A percentile compares a stretch with the other conserved stretches of the same genome.
Conservation (phyloP, 1,140 invertebrate genomes). For the Drosophila nebulosa region DNA sequence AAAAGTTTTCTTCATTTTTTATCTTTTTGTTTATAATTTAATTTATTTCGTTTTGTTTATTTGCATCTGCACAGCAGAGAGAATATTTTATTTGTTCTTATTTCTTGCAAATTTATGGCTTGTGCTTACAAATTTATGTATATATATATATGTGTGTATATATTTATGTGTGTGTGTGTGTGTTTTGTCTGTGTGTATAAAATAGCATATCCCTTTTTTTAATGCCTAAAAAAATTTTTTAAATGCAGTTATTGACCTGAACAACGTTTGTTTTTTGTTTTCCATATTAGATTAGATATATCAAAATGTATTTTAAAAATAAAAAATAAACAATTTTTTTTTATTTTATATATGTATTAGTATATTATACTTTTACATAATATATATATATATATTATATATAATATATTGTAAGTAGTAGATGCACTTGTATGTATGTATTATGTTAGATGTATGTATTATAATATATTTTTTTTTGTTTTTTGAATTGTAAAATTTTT, state of each 20-base stretch:
- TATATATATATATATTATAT: slow-evolving; percentile 29
- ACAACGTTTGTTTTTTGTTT: slow-evolving; percentile 47
- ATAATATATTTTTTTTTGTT: slow-evolving; percentile 5
- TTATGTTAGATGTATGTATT: slow-evolving; percentile 5
- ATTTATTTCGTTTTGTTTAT: slow-evolving; percentile 50
- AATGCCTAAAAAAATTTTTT: slow-evolving; percentile 69
- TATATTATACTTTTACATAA: no score
- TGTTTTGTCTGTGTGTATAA: slow-evolving; percentile 54
- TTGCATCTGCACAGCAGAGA: slow-evolving; percentile 77
- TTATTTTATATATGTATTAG: no score
- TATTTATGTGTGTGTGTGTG: slow-evolving; percentile 37
- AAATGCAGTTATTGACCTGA: slow-evolving; percentile 78
- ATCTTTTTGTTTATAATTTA: background rate
- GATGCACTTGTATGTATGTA: slow-evolving; percentile 12
- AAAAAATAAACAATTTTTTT: no score
- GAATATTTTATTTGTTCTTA: slow-evolving; percentile 31
- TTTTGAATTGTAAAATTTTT: slow-evolving; percentile 38
- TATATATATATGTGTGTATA: slow-evolving; percentile 17
- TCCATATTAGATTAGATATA: slow-evolving; percentile 38
- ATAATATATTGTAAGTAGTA: slow-evolving; percentile 12
- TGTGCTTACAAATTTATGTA: slow-evolving; percentile 27
- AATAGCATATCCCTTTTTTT: slow-evolving; percentile 52
- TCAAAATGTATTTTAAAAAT: slow-evolving; percentile 38
- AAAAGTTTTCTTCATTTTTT: slow-evolving; percentile 34
- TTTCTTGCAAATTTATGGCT: slow-evolving; percentile 22